A percentile compares a stretch with the other conserved stretches of the same genome.
These are phyloP conservation scores for Cyrtorhinus lividipennis DNA, from an alignment of 1,140 invertebrate genomes.

Conservation along the genomic window DNA sequence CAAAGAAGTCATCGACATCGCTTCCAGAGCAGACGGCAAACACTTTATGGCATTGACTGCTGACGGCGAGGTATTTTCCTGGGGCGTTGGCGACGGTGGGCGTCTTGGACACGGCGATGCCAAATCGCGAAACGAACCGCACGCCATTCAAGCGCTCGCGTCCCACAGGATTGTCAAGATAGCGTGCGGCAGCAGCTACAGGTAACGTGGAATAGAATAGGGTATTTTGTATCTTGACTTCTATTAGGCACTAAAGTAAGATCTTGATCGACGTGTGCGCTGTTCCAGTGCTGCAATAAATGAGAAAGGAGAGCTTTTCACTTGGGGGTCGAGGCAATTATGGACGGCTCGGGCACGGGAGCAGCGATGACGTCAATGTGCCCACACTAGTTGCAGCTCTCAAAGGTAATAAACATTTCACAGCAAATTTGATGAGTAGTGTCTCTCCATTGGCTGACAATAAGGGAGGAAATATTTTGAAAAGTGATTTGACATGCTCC, in stretches of 20 bases:
- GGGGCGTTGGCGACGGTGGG: conserved; percentile 65
- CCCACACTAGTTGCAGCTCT: conserved; percentile 54
- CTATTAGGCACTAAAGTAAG: not conserved
- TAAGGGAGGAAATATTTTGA: too few species aligned
- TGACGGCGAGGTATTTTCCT: conserved; percentile 58
- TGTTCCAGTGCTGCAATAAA: conserved; percentile 55
- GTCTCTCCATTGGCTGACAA: too few species aligned
- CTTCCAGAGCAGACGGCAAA: conserved; percentile 58
- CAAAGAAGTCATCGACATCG: conserved; percentile 53
- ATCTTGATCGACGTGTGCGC: not conserved
- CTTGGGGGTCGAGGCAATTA: conserved; percentile 76
- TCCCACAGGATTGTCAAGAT: conserved; percentile 52
- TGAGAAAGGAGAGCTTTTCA: conserved; percentile 55
- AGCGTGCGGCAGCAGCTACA: conserved; percentile 59
- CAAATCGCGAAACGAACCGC: conserved; percentile 52
- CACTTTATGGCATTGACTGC: conserved; percentile 61
- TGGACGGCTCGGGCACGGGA: conserved; percentile 70
- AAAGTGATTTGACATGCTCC: too few species aligned
- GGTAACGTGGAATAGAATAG: conserved; percentile 28
- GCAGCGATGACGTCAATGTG: conserved; percentile 48
- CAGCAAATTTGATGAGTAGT: too few species aligned
- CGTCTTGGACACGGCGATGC: conserved; percentile 65
- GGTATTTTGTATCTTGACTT: not conserved
- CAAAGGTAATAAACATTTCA: too few species aligned
- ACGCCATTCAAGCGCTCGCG: conserved; percentile 46